Evolutionary conservation across 2,113 vertebrate species (phyloP).

Genomic region (Ptilorrhoa leucosticta): DNA sequence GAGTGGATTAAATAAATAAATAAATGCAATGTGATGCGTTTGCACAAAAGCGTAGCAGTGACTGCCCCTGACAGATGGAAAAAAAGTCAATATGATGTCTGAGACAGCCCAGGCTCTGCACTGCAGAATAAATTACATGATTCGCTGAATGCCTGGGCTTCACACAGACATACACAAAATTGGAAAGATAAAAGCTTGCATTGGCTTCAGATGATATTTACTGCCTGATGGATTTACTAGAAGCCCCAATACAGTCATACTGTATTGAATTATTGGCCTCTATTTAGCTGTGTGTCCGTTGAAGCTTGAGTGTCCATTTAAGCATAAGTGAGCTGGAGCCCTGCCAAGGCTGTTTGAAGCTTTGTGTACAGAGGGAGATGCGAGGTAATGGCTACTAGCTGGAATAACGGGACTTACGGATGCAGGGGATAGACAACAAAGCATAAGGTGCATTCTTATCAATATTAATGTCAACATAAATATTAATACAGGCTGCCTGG

Average conservation of each 20-base stretch:
- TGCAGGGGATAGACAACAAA: conserved; percentile 50
- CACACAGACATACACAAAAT: conserved; percentile 78
- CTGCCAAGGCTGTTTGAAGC: conserved; percentile 71
- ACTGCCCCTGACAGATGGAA: conserved; percentile 78
- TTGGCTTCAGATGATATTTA: conserved; percentile 86
- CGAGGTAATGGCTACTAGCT: conserved; percentile 69
- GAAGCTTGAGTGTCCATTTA: conserved; percentile 84
- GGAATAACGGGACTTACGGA: conserved; percentile 65
- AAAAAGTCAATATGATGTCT: conserved; percentile 82
- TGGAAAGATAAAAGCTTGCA: conserved; percentile 86
- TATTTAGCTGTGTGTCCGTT: conserved; percentile 80
- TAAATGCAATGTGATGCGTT: conserved; percentile 70
- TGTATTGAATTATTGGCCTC: conserved; percentile 86
- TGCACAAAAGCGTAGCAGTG: conserved; percentile 70
- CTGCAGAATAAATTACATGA: conserved; percentile 86
- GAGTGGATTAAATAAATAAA: conserved; percentile 76
- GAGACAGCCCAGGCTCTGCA: conserved; percentile 73
- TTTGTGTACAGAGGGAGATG: conserved; percentile 63
- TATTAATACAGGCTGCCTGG: conserved; percentile 70
- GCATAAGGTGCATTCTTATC: conserved; percentile 68
- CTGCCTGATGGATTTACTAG: conserved; percentile 86
- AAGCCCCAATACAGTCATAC: conserved; percentile 77
- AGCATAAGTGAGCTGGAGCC: conserved; percentile 80
- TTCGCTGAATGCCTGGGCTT: conserved; percentile 77
- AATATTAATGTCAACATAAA: conserved; percentile 82